phyloP scores from a whole-genome alignment of 2,113 vertebrate species.

The Pheucticus melanocephalus region DNA sequence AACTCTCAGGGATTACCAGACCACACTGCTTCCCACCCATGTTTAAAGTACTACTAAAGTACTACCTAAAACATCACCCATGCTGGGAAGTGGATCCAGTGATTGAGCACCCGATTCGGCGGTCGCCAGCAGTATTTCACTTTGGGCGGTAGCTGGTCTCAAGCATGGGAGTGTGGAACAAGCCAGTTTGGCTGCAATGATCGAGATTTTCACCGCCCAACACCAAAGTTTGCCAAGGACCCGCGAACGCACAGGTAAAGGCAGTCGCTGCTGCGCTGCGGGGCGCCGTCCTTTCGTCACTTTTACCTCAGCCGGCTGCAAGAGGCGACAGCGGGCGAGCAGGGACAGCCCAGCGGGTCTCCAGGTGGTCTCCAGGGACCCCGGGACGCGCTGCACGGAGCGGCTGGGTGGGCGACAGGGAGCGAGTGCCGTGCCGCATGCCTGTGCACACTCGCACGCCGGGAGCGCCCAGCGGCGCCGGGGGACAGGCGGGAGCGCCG shows the following conservation, averaged over 20 bases:
- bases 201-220: neutral
- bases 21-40: neutral
- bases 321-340: neutral
- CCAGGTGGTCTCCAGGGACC: neutral
- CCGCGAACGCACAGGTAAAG: neutral
- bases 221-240: conserved; percentile 12
- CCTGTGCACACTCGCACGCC: neutral
- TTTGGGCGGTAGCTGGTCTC: neutral
- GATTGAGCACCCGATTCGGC: neutral
- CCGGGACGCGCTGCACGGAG: neutral
- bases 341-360: neutral
- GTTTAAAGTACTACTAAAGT: neutral
- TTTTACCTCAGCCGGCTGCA: neutral
- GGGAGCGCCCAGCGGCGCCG: neutral
- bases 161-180: fast-evolving
- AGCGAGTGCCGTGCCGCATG: neutral
- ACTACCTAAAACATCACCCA: neutral
- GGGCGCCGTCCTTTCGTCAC: neutral
- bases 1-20: neutral
- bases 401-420: neutral
- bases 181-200: neutral
- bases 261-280: neutral
- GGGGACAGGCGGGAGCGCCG: neutral
- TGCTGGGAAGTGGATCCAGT: neutral
- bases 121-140: neutral